Percentiles rank a stretch among this genome's conserved stretches.
phyloP scores from a whole-genome alignment of 2,888 invertebrate species.

The Pantelozetes paolii region DNA sequence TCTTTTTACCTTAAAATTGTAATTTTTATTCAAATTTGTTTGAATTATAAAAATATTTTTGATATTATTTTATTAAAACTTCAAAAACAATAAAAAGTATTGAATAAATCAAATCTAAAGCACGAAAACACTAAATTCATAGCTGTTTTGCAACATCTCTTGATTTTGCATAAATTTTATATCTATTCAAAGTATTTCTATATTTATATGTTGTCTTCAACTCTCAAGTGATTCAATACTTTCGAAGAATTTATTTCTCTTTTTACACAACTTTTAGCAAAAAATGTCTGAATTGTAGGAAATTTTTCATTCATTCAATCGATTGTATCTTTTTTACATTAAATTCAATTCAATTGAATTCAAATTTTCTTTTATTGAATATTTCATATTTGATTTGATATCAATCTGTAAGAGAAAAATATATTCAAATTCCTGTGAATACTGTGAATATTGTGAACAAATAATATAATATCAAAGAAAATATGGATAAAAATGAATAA shows the following conservation, averaged over 20 bases:
- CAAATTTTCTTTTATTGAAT: background rate
- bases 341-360: slow-evolving; percentile 1
- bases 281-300: too few relatives aligned
- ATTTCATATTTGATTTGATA: background rate
- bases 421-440: background rate
- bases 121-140: background rate
- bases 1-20: too few relatives aligned
- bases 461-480: too few relatives aligned
- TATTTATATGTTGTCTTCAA: background rate
- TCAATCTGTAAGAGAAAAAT: background rate
- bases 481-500: too few relatives aligned
- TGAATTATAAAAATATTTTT: too few relatives aligned
- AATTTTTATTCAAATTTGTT: too few relatives aligned
- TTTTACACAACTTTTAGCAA: background rate
- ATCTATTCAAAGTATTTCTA: background rate
- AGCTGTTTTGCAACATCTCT: background rate
- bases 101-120: background rate
- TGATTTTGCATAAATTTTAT: background rate
- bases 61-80: background rate
- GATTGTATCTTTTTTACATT: background rate
- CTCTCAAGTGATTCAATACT: background rate
- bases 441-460: too few relatives aligned
- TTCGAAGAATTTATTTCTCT: background rate
- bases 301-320: background rate
- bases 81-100: background rate